A percentile compares a stretch with the other conserved stretches of the same genome.
These are phyloP conservation scores for Telmatochromis sp. DNA, from an alignment of 2,113 vertebrate genomes.

Conservation along the genomic window DNA sequence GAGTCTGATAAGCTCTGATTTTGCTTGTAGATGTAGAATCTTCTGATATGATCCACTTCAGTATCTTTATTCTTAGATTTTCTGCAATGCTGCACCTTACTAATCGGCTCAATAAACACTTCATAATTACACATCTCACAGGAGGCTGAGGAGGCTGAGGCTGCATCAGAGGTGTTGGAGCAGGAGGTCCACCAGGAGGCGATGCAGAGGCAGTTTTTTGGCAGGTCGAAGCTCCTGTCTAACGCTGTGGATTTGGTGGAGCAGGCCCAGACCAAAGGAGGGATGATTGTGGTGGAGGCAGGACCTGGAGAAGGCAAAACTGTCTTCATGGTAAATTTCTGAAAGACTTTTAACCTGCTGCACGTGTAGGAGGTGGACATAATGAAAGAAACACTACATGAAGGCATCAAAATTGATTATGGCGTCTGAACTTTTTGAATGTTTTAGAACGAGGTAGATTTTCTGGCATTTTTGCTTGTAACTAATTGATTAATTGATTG, in stretches of 20 bases:
- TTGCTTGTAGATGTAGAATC: not conserved
- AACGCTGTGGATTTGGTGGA: constrained; percentile 41
- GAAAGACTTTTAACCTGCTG: not conserved
- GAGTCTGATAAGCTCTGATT: not conserved
- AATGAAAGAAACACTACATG: not conserved
- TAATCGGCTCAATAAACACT: not conserved
- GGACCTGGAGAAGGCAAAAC: constrained; percentile 81
- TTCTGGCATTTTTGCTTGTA: not conserved
- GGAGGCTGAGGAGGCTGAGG: constrained; percentile 30
- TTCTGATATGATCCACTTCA: accelerated
- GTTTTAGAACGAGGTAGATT: accelerated
- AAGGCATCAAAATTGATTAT: not conserved
- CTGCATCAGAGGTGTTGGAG: constrained; percentile 26
- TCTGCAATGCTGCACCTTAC: not conserved
- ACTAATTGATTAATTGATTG: not conserved
- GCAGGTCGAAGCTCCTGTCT: constrained; percentile 61
- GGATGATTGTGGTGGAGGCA: constrained; percentile 72
- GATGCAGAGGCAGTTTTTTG: constrained; percentile 63
- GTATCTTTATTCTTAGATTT: not conserved
- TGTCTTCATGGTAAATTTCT: constrained; percentile 65
- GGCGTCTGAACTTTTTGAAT: accelerated
- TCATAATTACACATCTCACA: not conserved
- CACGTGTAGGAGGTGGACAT: accelerated
- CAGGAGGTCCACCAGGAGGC: constrained; percentile 74
- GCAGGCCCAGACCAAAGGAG: constrained; percentile 56